Evolutionary conservation across 2,113 vertebrate genomes (phyloP), one percentile per base, ranked within the genome.

Genomic region (Sigmodon hispidus): DNA sequence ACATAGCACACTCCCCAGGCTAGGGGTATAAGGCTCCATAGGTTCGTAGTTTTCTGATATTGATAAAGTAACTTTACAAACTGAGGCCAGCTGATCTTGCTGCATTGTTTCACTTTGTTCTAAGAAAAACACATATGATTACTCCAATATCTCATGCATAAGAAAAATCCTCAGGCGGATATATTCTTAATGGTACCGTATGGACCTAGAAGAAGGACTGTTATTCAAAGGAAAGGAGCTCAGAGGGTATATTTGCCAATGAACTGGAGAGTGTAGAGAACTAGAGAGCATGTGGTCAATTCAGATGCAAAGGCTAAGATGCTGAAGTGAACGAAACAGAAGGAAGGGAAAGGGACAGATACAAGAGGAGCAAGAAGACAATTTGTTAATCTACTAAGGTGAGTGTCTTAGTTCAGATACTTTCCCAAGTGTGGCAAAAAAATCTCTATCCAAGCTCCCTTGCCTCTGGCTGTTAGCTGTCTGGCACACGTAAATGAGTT

Each of bases 101-200:
- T 91, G 79, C 69, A 87, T 63, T 81, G 92, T 3, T 75, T 63
- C 24, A 96, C 63, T 93, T 77, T 81, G 36, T 92, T 80, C 90
- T 97, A 80, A 65, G 67, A 72, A 94, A 86, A 84, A 89, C 84
- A 94, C 72, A n/a, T n/a, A n/a, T n/a, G n/a, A 86, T 91, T 94
- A 67, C 72, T 4, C 5, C 11, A 40, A 22, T 76, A 22, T 83
- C 1, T 12, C 13, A 61, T 50, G 16, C 36, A 1, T 83, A 50
- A 96, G 34, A 85, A 24, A 11, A 45, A 91, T 77, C 1, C 61
- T 84, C 48, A 17, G 93, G 67, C 86, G 31, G 21, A 26, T 92
- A 69, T 24, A 40, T 84, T 84, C 75, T 81, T 70, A 70, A 90
- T 45, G 6, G 69, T 34, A 80, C 4, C 26, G 43, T 90, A 61